Percentiles rank a stretch among this genome's conserved stretches.
Conservation (phyloP, 2,113 vertebrate species). For the Pseudopodoces humilis region DNA sequence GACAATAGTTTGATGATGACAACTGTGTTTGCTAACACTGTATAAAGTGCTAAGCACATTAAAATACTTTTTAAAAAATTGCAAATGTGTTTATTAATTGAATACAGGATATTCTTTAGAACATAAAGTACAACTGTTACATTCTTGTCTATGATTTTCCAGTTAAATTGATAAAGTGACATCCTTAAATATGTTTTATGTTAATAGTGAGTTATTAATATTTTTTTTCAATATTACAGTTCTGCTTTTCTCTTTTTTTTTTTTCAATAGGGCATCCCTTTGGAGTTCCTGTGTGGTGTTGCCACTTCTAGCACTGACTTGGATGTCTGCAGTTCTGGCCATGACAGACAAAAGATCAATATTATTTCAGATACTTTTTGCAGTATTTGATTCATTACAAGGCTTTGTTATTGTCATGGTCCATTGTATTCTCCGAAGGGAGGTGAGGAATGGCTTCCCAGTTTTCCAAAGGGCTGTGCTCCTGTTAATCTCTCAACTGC, state of each 20-base stretch:
- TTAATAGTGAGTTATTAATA: background rate
- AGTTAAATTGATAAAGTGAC: slow-evolving; percentile 65
- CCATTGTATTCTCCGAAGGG: slow-evolving; percentile 95
- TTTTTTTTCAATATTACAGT: background rate
- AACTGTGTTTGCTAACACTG: slow-evolving; percentile 68
- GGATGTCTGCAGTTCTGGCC: slow-evolving; percentile 99
- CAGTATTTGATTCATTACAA: slow-evolving; percentile 98
- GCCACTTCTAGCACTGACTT: slow-evolving; percentile 94
- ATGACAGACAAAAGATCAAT: slow-evolving; percentile 99
- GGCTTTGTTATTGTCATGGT: slow-evolving; percentile 99
- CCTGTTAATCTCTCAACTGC: background rate
- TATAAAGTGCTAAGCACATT: slow-evolving; percentile 47
- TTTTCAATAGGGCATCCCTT: slow-evolving; percentile 89
- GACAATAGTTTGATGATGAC: slow-evolving; percentile 75
- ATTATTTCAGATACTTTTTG: slow-evolving; percentile 98
- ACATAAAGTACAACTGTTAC: slow-evolving; percentile 41
- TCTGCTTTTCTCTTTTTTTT: background rate
- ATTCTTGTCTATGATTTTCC: slow-evolving; percentile 58
- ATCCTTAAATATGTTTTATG: slow-evolving; percentile 34
- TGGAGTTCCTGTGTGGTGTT: slow-evolving; percentile 99
- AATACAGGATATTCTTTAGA: slow-evolving; percentile 61
- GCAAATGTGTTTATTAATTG: slow-evolving; percentile 66
- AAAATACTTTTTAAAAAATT: slow-evolving; percentile 49
- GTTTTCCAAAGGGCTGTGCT: background rate
- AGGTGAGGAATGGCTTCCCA: slow-evolving; percentile 80